Conservation (phyloP, 2,113 vertebrate genomes). For the Rattus rattus region DNA sequence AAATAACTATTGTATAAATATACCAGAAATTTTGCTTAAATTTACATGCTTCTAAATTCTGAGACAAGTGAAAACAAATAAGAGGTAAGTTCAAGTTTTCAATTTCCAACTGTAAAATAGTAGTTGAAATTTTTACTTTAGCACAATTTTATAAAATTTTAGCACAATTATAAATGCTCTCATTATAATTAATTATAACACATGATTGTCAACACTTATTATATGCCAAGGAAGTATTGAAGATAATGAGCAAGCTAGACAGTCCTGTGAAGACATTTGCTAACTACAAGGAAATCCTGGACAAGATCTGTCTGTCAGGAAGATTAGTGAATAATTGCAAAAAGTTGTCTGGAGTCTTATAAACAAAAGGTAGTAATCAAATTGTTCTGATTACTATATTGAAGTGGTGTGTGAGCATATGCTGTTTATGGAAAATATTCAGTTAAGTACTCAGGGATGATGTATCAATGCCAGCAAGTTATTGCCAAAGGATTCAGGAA, state of each 20-base stretch:
- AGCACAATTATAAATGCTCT: neutral
- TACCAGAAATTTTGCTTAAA: neutral
- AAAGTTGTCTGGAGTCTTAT: neutral
- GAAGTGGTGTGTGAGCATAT: neutral
- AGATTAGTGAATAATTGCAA: neutral
- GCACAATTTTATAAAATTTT: neutral
- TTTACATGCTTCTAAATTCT: neutral
- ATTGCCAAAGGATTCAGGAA: neutral
- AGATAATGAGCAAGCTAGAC: neutral
- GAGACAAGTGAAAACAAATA: neutral
- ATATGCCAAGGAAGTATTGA: neutral
- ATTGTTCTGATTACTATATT: neutral
- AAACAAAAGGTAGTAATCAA: neutral
- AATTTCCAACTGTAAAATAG: neutral
- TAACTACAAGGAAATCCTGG: neutral
- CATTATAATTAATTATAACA: neutral
- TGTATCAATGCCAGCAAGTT: neutral
- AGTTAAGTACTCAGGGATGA: neutral
- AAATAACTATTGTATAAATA: neutral
- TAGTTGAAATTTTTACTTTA: neutral
- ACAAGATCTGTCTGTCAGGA: neutral
- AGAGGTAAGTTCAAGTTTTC: neutral
- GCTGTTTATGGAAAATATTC: neutral
- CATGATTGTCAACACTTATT: neutral
- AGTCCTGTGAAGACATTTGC: neutral